Base-by-base conservation (phyloP, 2,888 invertebrate species). In the Cyclophora punctaria region DNA sequence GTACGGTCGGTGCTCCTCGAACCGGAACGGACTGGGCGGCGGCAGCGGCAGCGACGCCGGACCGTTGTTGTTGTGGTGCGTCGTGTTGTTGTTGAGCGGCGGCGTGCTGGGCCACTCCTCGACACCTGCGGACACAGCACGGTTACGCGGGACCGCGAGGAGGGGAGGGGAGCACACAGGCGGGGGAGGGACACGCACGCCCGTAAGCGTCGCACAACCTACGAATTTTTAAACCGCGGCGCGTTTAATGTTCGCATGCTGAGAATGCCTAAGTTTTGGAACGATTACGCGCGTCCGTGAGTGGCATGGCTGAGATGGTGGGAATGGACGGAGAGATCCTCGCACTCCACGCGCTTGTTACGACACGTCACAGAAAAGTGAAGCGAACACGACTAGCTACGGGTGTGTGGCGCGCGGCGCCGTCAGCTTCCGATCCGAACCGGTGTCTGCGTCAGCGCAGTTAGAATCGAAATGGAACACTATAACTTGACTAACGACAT, bases 1-100 rank as follows among this genome's bases (percentile, higher is more conserved):
- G 85, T 95, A 96, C 53, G 93, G 92, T 45, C 94, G 90, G 63
- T 94, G 93, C 48, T 95, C 95, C 70, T 95, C 95, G 82, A 95
- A 95, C 57, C 94, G 91, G 80, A 95, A 96, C 48, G 94, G 94
- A 73, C 81, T 90, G 66, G 84, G 88, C 59, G 88, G 89, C 65
- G 83, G 90, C 79, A 81, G 78, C 63, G 87, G 88, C 73, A 85
- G 76, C 62, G 81, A 82, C 62, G 76, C 69, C 55, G 84, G 83
- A 43, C 85, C 87, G 83, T 84, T 90, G 89, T 83, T 83, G 86
- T 86, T 90, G 84, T 83, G 88, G 71, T 81, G 89, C 71, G 89
- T 79, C 57, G 86, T 90, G 87, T 79, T 90, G 89, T 87, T 89
- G 84, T 85, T 87, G 71, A 87, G 86, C 66, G 88, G 89, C 59